Evolutionary conservation across 1,140 invertebrate genomes (phyloP).

Genomic region (Drosophila asahinai): DNA sequence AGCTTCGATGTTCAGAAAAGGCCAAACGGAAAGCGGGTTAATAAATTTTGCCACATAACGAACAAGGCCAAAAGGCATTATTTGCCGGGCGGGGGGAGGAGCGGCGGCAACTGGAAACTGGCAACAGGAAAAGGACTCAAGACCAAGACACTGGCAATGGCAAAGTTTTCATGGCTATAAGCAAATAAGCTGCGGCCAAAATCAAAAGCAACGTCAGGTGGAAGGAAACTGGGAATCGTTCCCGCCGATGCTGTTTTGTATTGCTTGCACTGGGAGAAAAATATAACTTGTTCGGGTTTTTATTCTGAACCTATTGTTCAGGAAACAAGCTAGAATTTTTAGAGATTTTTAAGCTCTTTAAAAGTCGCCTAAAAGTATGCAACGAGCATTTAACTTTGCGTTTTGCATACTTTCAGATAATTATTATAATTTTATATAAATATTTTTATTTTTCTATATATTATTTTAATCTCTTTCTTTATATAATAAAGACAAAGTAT

Average conservation of each 20-base stretch:
- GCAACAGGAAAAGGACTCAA: constrained; percentile 37
- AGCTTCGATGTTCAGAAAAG: not conserved
- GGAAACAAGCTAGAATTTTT: no score
- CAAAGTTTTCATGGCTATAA: constrained; percentile 72
- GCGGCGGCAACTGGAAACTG: not conserved
- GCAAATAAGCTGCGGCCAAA: constrained; percentile 77
- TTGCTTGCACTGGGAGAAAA: constrained; percentile 12
- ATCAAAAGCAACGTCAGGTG: constrained; percentile 62
- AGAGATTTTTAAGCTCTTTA: no score
- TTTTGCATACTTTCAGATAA: no score
- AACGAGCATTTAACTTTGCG: no score
- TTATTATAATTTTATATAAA: no score
- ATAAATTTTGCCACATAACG: constrained; percentile 70
- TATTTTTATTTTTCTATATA: no score
- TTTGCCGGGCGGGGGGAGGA: not conserved
- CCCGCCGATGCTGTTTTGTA: constrained; percentile 36
- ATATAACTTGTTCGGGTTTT: no score
- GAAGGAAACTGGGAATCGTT: constrained; percentile 45
- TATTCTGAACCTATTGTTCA: no score
- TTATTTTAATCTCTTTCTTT: no score
- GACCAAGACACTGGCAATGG: constrained; percentile 27
- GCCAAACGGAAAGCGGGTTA: constrained; percentile 61
- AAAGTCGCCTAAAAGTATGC: no score
- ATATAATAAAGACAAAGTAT: no score
- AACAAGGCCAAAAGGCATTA: constrained; percentile 33